phyloP scores from a whole-genome alignment of 35 echinoderm and acorn worm genomes.

The Anneissia japonica region DNA sequence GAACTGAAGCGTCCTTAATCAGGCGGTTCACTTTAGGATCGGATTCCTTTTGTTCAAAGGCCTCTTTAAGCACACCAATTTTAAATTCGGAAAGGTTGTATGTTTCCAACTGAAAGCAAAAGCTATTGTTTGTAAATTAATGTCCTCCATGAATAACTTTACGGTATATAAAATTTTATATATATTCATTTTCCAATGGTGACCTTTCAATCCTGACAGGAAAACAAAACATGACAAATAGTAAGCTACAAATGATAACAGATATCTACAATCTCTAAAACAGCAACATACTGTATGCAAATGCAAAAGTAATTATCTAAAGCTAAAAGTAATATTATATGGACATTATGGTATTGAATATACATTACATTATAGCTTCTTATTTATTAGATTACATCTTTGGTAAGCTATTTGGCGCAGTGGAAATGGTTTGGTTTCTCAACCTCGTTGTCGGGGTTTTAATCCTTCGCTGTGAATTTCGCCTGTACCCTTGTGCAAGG shows the following conservation, averaged over 20 bases:
- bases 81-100: constrained; percentile 16
- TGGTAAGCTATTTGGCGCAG: too few species aligned
- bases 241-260: neutral
- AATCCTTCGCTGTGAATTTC: too few species aligned
- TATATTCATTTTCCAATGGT: neutral
- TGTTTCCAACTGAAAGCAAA: constrained; percentile 7
- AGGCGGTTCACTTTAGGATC: neutral
- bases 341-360: too few species aligned
- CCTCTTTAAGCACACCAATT: constrained; percentile 42
- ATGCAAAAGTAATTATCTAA: too few species aligned
- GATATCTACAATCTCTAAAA: neutral
- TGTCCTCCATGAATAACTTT: neutral
- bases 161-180: neutral
- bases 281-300: too few species aligned
- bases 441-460: too few species aligned
- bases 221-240: neutral
- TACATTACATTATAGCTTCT: too few species aligned
- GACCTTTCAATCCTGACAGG: neutral
- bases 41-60: neutral
- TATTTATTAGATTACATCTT: too few species aligned
- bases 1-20: constrained; percentile 29
- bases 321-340: too few species aligned
- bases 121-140: neutral
- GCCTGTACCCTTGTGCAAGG: too few species aligned
- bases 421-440: too few species aligned